phyloP scores from a whole-genome alignment of 2,888 invertebrate genomes.

The Helobdella robusta region DNA sequence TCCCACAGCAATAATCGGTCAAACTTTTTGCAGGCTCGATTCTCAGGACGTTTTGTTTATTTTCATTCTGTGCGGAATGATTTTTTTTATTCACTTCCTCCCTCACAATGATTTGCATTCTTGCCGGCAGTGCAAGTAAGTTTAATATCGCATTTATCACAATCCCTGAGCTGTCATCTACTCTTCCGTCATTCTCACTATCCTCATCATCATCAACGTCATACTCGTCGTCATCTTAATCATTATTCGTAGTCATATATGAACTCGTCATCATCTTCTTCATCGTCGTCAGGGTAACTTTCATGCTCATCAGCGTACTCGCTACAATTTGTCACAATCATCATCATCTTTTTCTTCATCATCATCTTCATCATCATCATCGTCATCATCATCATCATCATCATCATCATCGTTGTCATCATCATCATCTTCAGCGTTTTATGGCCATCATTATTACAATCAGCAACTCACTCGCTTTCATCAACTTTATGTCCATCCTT shows the following conservation, averaged over 20 bases:
- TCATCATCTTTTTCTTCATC: too few species aligned
- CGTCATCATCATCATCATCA: conserved; percentile 12
- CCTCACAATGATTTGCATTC: too few species aligned
- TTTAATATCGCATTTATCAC: too few species aligned
- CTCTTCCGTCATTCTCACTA: background rate
- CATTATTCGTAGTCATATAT: background rate
- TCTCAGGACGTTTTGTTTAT: too few species aligned
- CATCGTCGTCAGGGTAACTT: background rate
- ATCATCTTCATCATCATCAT: background rate
- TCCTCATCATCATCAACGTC: background rate
- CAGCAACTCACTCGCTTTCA: background rate
- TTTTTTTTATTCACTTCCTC: too few species aligned
- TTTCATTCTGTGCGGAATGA: too few species aligned
- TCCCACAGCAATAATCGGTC: too few species aligned
- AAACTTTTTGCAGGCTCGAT: too few species aligned
- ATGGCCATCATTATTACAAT: background rate
- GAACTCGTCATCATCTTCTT: background rate
- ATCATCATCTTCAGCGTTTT: background rate
- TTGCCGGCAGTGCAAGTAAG: too few species aligned
- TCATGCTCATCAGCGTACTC: background rate
- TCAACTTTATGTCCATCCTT: background rate
- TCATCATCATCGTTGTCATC: background rate
- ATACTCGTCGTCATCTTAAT: background rate
- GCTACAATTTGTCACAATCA: background rate
- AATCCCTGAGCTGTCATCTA: too few species aligned